Evolutionary conservation across 2,888 invertebrate genomes (phyloP).

Genomic region (Andrena bucephala): DNA sequence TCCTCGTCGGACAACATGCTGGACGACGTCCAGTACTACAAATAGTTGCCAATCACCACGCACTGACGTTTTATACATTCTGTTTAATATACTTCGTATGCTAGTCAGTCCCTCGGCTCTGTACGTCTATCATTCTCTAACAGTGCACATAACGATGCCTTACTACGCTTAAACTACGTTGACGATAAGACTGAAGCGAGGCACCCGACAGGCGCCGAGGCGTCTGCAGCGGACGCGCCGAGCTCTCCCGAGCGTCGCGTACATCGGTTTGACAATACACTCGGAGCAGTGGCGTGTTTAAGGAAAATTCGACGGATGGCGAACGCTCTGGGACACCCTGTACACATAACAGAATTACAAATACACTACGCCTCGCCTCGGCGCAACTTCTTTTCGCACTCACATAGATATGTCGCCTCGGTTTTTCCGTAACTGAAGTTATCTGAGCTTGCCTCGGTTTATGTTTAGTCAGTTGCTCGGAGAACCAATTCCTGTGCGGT

Average conservation of each 20-base stretch:
- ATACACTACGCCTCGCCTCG: too few relatives aligned
- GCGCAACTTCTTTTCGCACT: too few relatives aligned
- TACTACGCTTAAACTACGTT: conserved; percentile 68
- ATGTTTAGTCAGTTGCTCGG: too few relatives aligned
- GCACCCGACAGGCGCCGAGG: conserved; percentile 19
- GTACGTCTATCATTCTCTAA: conserved; percentile 13
- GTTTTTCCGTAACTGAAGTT: too few relatives aligned
- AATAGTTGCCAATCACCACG: conserved; percentile 67
- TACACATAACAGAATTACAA: too few relatives aligned
- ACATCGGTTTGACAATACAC: conserved; percentile 16
- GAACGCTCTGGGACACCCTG: too few relatives aligned
- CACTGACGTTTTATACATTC: conserved; percentile 21
- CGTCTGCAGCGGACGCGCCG: neutral
- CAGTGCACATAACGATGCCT: conserved; percentile 49
- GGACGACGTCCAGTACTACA: conserved; percentile 82
- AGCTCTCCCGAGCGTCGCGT: neutral
- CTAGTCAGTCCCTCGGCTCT: conserved; percentile 40
- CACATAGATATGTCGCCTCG: too few relatives aligned
- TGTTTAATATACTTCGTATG: conserved; percentile 32
- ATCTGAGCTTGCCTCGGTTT: too few relatives aligned
- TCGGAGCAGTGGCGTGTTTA: neutral
- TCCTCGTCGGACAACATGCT: conserved; percentile 84
- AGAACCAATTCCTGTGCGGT: too few relatives aligned
- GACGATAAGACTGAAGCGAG: conserved; percentile 68
- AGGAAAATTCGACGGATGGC: too few relatives aligned